Base-by-base conservation (phyloP, 2,797 vertebrate genomes). In the Galagoides demidoff region DNA sequence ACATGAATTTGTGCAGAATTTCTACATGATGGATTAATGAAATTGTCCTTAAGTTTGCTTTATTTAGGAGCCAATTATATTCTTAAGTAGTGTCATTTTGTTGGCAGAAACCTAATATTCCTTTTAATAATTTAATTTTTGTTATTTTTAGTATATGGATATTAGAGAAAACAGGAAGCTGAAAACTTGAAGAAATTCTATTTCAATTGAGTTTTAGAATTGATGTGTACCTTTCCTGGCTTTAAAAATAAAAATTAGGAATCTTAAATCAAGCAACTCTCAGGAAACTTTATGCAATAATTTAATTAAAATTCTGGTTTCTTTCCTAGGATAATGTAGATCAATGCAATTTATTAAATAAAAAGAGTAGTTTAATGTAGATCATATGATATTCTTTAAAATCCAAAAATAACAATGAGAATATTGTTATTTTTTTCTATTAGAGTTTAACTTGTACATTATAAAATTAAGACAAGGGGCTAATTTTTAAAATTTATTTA, bases 191-290 rank as follows among this genome's bases (percentile, higher is more conserved):
- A 49, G 29, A 88, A 85, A 49, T 2, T 22, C 71, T 66, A 86
- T 90, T 45, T 91, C 22, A 59, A 1, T 39, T 57, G 22, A 95
- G 86, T 29, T 85, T 88, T 39, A 78, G 34, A 78, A 85, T 71
- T 64, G 22, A 31, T 2, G 49, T 70, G 39, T 1, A 70, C 0
- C 0, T 2, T 82, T 22, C 5, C 9, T 77, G 29, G n/a, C 3
- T 85, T 92, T 39, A 84, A 87, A 94, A 92, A 70, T 22, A 63
- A 12, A 93, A 84, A 71, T 43, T 61, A 34, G 29, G 82, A 49
- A 57, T 3, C 7, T 13, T 71, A 63, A 49, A 0, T 70, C 16
- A 79, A 55, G 5, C 17, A 88, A 43, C 19, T n/a, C 5, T 4
- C 19, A 85, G 81, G 31, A 45, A 81, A 93, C 7, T 57, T 85